Base-by-base conservation (phyloP, 2,113 vertebrate genomes). In the Festucalex cinctus region DNA sequence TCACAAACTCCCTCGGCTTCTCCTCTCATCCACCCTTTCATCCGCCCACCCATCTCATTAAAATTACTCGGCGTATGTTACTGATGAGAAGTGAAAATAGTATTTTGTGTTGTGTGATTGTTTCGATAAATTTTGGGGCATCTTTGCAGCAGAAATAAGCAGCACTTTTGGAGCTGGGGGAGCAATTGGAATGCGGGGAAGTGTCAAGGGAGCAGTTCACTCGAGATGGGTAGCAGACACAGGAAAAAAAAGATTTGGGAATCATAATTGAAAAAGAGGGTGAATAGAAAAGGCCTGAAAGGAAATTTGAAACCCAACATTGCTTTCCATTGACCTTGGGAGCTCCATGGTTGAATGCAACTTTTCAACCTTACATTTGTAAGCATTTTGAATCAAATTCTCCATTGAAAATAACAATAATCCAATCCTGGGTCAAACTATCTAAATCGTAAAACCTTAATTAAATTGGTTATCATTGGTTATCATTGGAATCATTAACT, bases 21-120 rank as follows among this genome's bases (percentile, higher is more conserved):
- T 70, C 57, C 68, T 61, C 72, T 66, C 63, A n/a, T 44, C 53
- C 60, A 57, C 28, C n/a, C 77, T 86, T 77, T 85, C 73, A 81
- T 80, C 81, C 75, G 3, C 83, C 75, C 70, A 48, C 66, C 24
- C 32, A 1, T 59, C 13, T 63, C 17, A 70, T 36, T 51, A 43
- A 66, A 64, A 68, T 63, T 56, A 58, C 70, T 63, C 75, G 37
- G 41, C 22, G 35, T 71, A 13, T 66, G 66, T 61, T 82, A 66
- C 85, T 88, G 62, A 82, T 89, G 83, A 88, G 88, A 72, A 85
- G 76, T 75, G 51, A 67, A 68, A 74, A 46, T 46, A 60, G 46
- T 17, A 41, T 72, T 74, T 17, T 19, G 19, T 35, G 26, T 51
- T 59, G 54, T 68, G 61, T 61, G 6, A 28, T 14, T 37, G 74